Conservation (phyloP, 2,888 invertebrate species). For the Pollenia angustigena region DNA sequence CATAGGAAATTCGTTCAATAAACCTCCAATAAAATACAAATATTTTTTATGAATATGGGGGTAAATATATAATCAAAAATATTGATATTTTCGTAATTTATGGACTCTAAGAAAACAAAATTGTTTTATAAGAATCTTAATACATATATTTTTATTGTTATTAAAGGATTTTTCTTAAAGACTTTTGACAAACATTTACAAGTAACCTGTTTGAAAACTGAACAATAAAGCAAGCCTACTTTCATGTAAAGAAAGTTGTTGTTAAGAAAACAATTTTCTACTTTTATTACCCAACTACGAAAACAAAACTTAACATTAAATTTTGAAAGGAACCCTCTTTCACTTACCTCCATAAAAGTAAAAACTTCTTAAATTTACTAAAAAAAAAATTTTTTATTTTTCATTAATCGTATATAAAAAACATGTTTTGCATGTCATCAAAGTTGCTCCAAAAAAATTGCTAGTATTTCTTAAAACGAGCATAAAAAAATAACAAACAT, state of each 20-base stretch:
- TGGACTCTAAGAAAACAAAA: no score
- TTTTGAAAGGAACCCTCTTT: neutral
- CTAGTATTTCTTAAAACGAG: slow-evolving; percentile 3
- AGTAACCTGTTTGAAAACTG: no score
- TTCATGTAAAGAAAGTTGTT: neutral
- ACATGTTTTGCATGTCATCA: slow-evolving; percentile 61
- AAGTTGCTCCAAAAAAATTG: slow-evolving; percentile 4
- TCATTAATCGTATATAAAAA: slow-evolving; percentile 39
- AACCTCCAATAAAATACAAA: no score
- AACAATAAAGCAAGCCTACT: no score
- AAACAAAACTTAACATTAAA: neutral
- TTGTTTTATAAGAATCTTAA: no score
- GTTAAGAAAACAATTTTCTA: neutral
- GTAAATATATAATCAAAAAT: no score
- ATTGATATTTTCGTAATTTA: no score
- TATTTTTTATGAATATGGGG: no score
- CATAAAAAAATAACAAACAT: slow-evolving; percentile 7
- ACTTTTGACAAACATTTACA: no score
- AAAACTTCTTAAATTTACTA: slow-evolving; percentile 6
- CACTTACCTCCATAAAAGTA: neutral
- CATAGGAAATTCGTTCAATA: no score
- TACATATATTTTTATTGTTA: no score
- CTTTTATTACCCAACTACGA: slow-evolving; percentile 10
- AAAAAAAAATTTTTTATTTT: neutral
- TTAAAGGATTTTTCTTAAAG: no score